phyloP scores from a whole-genome alignment of 2,113 vertebrate genomes.

The Pao palembangensis region DNA sequence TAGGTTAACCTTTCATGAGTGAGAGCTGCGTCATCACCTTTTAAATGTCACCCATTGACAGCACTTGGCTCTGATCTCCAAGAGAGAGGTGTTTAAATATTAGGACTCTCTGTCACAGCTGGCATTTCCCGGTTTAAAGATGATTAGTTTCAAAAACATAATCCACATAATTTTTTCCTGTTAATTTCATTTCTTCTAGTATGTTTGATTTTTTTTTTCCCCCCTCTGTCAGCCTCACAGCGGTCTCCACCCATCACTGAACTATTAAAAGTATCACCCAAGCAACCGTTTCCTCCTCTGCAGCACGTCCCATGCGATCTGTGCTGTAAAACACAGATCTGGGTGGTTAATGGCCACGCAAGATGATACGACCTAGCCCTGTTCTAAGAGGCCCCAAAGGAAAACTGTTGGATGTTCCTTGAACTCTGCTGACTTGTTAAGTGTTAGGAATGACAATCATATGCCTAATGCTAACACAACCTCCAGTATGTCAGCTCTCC shows the following conservation, averaged over 20 bases:
- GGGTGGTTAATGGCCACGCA: slow-evolving; percentile 36
- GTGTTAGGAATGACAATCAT: slow-evolving; percentile 55
- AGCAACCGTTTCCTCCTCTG: slow-evolving; percentile 37
- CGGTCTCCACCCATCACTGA: slow-evolving; percentile 10
- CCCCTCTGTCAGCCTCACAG: slow-evolving; percentile 10
- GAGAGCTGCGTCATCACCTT: slow-evolving; percentile 47
- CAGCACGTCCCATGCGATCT: slow-evolving; percentile 30
- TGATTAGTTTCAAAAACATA: too few relatives aligned
- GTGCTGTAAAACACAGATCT: slow-evolving; percentile 27
- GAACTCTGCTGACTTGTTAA: slow-evolving; percentile 39
- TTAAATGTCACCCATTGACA: slow-evolving; percentile 58
- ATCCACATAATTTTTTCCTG: background rate
- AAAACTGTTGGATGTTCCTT: slow-evolving; percentile 14
- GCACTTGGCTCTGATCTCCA: slow-evolving; percentile 35
- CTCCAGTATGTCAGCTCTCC: slow-evolving; percentile 30
- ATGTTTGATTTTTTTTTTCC: slow-evolving; percentile 5
- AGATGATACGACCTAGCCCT: slow-evolving; percentile 11
- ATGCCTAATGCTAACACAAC: slow-evolving; percentile 43
- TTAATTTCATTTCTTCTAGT: slow-evolving; percentile 14
- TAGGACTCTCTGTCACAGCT: slow-evolving; percentile 1
- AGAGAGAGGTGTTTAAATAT: slow-evolving; percentile 33
- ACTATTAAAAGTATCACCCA: slow-evolving; percentile 34
- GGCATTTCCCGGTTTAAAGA: background rate
- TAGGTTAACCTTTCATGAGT: slow-evolving; percentile 33
- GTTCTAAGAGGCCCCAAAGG: slow-evolving; percentile 7